Conservation (phyloP, 2,113 vertebrate species). For the Onychostoma macrolepis region DNA sequence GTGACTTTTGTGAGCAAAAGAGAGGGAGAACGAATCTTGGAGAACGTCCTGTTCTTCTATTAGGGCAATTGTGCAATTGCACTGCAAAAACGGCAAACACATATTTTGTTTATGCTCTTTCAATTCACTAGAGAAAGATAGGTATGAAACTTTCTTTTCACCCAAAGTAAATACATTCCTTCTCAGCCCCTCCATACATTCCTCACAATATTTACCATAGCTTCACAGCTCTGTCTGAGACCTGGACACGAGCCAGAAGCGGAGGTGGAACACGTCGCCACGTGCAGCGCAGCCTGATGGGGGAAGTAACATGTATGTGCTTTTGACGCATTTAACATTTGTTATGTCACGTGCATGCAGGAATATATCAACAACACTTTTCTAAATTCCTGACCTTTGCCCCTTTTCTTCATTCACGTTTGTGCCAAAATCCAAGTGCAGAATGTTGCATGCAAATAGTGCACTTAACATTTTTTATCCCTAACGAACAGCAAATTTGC, state of each 20-base stretch:
- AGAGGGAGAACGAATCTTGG: background rate
- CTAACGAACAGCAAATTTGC: background rate
- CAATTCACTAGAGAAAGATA: slow-evolving; percentile 54
- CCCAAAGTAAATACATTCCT: slow-evolving; percentile 72
- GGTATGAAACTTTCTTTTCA: slow-evolving; percentile 49
- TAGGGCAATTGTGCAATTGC: slow-evolving; percentile 41
- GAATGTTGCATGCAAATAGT: background rate
- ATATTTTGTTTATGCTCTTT: slow-evolving; percentile 65
- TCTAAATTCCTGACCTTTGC: slow-evolving; percentile 26
- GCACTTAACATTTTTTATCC: background rate
- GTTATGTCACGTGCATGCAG: background rate
- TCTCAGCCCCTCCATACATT: slow-evolving; percentile 65
- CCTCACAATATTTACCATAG: slow-evolving; percentile 61
- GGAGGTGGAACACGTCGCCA: slow-evolving; percentile 57
- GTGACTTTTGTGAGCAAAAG: background rate
- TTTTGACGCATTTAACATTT: slow-evolving; percentile 53
- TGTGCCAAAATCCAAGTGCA: background rate
- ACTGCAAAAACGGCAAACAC: slow-evolving; percentile 26
- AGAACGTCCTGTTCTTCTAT: slow-evolving; percentile 65
- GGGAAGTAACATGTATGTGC: slow-evolving; percentile 47
- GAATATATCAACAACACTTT: background rate
- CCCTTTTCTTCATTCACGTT: background rate
- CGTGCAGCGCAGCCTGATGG: slow-evolving; percentile 46
- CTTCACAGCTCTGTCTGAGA: slow-evolving; percentile 53
- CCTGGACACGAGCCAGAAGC: slow-evolving; percentile 61